A percentile compares a stretch with the other conserved stretches of the same genome.
phyloP scores from a whole-genome alignment of 2,888 invertebrate genomes.

The Ommatoiulus sabulosus region DNA sequence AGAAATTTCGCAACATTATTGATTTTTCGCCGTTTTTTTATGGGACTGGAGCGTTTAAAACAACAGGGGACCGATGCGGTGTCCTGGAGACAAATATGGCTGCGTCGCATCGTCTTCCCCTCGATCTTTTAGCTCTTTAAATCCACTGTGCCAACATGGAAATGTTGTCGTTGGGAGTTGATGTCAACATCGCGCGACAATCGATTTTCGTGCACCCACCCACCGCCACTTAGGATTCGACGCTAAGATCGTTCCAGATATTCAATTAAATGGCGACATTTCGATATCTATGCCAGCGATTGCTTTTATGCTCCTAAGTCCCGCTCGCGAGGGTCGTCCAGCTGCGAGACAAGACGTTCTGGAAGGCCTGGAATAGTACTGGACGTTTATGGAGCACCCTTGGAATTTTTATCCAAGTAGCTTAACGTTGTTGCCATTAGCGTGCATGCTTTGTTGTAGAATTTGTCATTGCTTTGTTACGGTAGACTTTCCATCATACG shows the following conservation, averaged over 20 bases:
- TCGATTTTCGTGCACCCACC: background rate
- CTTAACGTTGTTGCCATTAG: too few relatives aligned
- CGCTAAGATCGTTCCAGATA: background rate
- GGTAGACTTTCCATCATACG: too few relatives aligned
- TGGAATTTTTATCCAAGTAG: too few relatives aligned
- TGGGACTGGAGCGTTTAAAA: background rate
- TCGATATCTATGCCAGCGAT: too few relatives aligned
- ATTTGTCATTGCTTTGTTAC: too few relatives aligned
- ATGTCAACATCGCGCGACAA: background rate
- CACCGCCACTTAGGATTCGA: background rate
- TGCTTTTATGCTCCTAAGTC: background rate
- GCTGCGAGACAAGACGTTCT: too few relatives aligned
- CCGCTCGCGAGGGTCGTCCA: too few relatives aligned
- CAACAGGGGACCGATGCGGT: constrained; percentile 11
- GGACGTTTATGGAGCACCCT: too few relatives aligned
- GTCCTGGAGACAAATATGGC: constrained; percentile 3
- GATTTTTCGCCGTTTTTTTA: background rate
- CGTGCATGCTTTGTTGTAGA: too few relatives aligned
- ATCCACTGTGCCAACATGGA: constrained; percentile 12
- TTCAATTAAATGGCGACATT: background rate
- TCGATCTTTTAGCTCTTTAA: constrained; percentile 9
- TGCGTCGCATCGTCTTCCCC: background rate
- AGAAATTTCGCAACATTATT: constrained; percentile 10
- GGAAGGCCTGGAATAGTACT: too few relatives aligned
- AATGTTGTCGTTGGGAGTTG: constrained; percentile 19